Base-by-base conservation (phyloP, 2,888 invertebrate genomes). In the Ennomos erosarius region DNA sequence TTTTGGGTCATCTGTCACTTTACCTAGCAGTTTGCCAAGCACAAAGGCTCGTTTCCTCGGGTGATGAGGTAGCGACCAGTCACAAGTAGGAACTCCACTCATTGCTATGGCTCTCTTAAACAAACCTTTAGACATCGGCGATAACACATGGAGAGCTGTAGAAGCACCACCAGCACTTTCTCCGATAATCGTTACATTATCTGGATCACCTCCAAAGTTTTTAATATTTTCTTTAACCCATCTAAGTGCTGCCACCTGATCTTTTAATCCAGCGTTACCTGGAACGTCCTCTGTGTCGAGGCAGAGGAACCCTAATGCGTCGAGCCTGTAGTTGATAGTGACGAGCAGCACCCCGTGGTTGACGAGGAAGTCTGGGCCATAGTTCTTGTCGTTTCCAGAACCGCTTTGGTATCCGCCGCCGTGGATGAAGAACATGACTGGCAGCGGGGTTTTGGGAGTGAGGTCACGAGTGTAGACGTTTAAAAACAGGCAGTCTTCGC, bases 381-480 rank as follows among this genome's bases (percentile, higher is more conserved):
- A 82, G 10, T 66, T 10, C 1, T 67, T 66, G 5, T 68, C 69
- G 58, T 83, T 63, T 38, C 84, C 83, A 0, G 79, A 79, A 10
- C 84, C 85, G 8, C 74, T 72, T 39, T 72, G 69, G 45, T 70
- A 85, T 0, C 71, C 82, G 0, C 84, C 85, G 11, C 85, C 84
- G 39, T 84, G 82, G 12, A 84, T 78, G 53, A 75, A 84, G 0
- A 84, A 71, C 84, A 85, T 84, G 9, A 85, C 84, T 16, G 84
- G 75, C 0, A 79, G 58, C 0, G 70, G 70, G 0, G 61, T 46
- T 1, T 54, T 35, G 0, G 78, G 64, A 11, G 61, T 67, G 0
- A 80, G 39, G 0, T 76, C 60, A 40, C 78, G 78, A 3, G 81
- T 75, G 50, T 84, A 84, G 0, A 85, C 81, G 58, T 85, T 85